These are phyloP conservation scores for Dolichoris vasculosae DNA, from an alignment of 1,140 invertebrate species.

Conservation along the genomic window DNA sequence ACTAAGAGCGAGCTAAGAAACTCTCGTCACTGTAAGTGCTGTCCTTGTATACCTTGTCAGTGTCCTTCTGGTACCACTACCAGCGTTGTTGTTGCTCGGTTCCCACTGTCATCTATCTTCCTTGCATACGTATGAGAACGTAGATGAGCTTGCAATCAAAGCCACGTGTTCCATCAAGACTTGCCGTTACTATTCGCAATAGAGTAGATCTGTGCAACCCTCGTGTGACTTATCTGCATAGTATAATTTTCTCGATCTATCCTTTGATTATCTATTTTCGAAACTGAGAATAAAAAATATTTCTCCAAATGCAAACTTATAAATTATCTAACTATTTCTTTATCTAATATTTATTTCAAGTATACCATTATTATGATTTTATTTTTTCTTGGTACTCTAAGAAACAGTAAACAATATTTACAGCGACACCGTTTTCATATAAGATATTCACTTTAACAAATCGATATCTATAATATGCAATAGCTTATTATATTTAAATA, in stretches of 20 bases:
- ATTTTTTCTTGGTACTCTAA: no score
- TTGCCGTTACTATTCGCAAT: neutral
- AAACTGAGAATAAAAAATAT: neutral
- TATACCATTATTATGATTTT: no score
- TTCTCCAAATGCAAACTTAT: neutral
- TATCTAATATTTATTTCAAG: no score
- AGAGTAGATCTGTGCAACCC: no score
- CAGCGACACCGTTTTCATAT: no score
- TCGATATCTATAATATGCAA: no score
- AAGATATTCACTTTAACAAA: no score
- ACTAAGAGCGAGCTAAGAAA: neutral
- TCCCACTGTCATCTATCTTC: neutral
- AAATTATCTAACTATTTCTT: neutral
- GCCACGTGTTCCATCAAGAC: neutral
- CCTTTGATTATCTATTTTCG: neutral
- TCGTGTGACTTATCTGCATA: no score
- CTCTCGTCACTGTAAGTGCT: neutral
- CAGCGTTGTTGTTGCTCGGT: neutral
- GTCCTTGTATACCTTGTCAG: constrained; percentile 38
- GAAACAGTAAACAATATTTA: no score
- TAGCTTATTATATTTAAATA: no score
- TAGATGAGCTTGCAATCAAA: neutral
- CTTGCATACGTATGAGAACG: neutral
- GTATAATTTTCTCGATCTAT: neutral
- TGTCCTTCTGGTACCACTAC: neutral